Percentiles rank a stretch among this genome's conserved stretches.
Conservation (phyloP, 2,797 vertebrate species). For the Coranthus polyacanthus region DNA sequence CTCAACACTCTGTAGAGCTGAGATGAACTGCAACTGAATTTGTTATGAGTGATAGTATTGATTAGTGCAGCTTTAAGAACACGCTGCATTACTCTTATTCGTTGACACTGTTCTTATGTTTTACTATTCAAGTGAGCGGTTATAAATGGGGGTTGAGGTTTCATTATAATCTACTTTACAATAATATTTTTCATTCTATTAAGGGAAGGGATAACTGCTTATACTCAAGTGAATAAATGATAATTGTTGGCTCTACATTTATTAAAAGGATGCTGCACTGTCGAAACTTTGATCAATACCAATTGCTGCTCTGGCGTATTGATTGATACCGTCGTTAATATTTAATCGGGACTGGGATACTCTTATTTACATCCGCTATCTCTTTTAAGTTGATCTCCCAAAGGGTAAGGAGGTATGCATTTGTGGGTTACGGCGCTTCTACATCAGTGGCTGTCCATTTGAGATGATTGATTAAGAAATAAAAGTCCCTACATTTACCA, state of each 20-base stretch:
- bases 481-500: conserved; percentile 57
- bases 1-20: no score
- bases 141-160: conserved; percentile 2
- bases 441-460: conserved; percentile 52
- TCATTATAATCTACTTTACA: conserved; percentile 8
- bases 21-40: no score
- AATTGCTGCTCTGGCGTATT: conserved; percentile 40
- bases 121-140: no score
- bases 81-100: neutral
- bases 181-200: conserved; percentile 16
- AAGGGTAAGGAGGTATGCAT: conserved; percentile 46
- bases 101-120: neutral
- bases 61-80: neutral
- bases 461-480: conserved; percentile 64
- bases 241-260: conserved; percentile 45
- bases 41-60: neutral
- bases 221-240: conserved; percentile 10
- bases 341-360: conserved; percentile 44
- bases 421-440: conserved; percentile 36
- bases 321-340: conserved; percentile 63
- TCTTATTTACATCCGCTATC: conserved; percentile 48
- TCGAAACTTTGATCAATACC: conserved; percentile 54
- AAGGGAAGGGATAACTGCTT: neutral
- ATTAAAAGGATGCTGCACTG: conserved; percentile 17
- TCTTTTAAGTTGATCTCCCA: conserved; percentile 46